phyloP scores from a whole-genome alignment of 2,797 vertebrate species.

The Vireo griseus region DNA sequence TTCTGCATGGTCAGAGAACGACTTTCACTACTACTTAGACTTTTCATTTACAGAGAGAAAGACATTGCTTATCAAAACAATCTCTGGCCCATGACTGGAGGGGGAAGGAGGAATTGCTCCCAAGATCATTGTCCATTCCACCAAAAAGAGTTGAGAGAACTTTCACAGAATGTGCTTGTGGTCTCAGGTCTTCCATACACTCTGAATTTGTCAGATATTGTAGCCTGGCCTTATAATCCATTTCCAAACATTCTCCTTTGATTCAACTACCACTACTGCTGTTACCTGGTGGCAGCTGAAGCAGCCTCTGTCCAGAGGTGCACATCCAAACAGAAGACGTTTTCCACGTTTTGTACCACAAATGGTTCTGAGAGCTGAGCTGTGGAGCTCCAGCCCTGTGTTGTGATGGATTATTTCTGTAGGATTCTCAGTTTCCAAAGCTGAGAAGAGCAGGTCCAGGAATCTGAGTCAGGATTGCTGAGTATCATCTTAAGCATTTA shows the following conservation, averaged over 20 bases:
- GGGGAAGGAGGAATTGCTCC: background rate
- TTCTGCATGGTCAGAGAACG: background rate
- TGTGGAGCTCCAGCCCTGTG: background rate
- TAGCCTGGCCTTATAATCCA: background rate
- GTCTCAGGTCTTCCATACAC: background rate
- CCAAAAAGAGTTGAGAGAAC: background rate
- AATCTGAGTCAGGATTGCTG: background rate
- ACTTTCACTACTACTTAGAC: background rate
- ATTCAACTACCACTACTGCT: rapidly evolving
- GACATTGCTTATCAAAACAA: background rate
- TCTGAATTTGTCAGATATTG: background rate
- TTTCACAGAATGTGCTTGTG: background rate
- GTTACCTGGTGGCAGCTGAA: background rate
- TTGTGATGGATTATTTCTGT: background rate
- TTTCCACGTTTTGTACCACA: background rate
- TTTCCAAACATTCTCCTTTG: background rate
- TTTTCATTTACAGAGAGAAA: background rate
- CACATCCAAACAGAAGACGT: background rate
- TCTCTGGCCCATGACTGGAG: background rate
- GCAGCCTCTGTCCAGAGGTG: background rate
- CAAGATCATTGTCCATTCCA: background rate
- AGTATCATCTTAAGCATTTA: background rate
- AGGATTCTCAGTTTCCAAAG: background rate
- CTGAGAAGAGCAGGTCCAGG: background rate
- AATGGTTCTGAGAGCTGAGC: background rate